A percentile compares a stretch with the other conserved stretches of the same genome.
These are phyloP conservation scores for Phaethornis superciliosus DNA, from an alignment of 2,113 vertebrate genomes.

Conservation along the genomic window DNA sequence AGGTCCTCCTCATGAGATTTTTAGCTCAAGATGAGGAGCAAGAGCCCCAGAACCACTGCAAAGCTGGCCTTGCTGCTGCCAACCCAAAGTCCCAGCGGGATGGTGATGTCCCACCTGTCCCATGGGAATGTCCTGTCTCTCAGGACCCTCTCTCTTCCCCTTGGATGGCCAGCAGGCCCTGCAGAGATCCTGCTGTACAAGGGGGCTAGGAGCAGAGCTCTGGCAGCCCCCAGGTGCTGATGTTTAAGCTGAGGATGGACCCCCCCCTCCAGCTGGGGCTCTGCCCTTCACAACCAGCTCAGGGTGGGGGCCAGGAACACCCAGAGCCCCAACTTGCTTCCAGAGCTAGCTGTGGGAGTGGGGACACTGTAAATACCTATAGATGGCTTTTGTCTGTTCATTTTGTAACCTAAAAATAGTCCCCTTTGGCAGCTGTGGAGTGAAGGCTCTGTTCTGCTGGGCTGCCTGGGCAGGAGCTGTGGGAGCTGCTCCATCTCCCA, in stretches of 20 bases:
- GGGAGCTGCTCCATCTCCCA: fast-evolving
- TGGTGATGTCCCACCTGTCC: neutral
- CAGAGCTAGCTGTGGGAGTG: fast-evolving
- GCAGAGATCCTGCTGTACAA: constrained; percentile 10
- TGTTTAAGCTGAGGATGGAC: fast-evolving
- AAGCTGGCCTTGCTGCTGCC: neutral
- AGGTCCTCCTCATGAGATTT: neutral
- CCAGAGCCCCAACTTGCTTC: fast-evolving
- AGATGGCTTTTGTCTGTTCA: constrained; percentile 36
- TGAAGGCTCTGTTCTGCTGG: neutral
- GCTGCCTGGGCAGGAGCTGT: neutral
- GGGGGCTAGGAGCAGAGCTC: neutral
- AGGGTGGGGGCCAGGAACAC: fast-evolving
- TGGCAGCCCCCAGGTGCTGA: constrained; percentile 5
- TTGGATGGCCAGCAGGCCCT: neutral
- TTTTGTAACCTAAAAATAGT: neutral
- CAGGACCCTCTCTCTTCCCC: neutral
- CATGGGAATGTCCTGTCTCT: neutral
- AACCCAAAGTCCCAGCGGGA: fast-evolving
- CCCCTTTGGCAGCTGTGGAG: neutral
- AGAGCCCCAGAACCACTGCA: neutral
- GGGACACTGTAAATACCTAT: constrained; percentile 18
- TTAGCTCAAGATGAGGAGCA: neutral
- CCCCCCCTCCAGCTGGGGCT: neutral
- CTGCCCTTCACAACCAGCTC: neutral